Evolutionary conservation across 53 echinoderm and acorn worm species (phyloP), one percentile per base, ranked within the genome.

Genomic region (Antedon mediterranea): DNA sequence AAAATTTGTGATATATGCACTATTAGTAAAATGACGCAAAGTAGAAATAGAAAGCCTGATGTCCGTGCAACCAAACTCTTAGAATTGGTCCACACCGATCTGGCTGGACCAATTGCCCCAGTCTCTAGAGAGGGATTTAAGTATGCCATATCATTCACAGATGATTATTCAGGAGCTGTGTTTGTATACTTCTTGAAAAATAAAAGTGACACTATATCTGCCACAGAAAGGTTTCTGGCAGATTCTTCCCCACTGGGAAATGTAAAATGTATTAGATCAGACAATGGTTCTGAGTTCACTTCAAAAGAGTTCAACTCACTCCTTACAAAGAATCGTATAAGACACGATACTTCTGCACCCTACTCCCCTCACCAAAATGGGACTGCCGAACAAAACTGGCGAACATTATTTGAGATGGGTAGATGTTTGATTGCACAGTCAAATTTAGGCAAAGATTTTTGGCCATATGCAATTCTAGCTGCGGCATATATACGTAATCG

Each of bases 31-130:
- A n/a, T n/a, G n/a, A n/a, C n/a, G n/a, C n/a, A n/a, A n/a, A n/a
- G n/a, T n/a, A n/a, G n/a, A n/a, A n/a, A n/a, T n/a, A 76, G 76
- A 76, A 32, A 77, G 44, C 37, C 78, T 28, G 78, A 77, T 77
- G 26, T 5, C 44, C 43, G 78, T 44, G 28, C 78, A 41, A 30
- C 13, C 34, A 34, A 43, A 28, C 78, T 30, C 43, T 33, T 34
- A 3, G 78, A 30, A 28, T 14, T 77, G 13, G 78, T 77, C 3
- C 78, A 77, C 30, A 77, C 78, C 9, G 78, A 77, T 34, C 29
- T 77, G 34, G 78, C 34, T 28, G 78, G 41, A 6, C 43, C 9
- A 3, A 77, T 77, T 41, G 28, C 34, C 1, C 78, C 78, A 34
- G 28, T 34, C 28, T 41, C 43, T 26, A 42, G 44, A 13, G 77